Evolutionary conservation across 2,888 invertebrate species (phyloP).

Genomic region (Teinopalpus imperialis): DNA sequence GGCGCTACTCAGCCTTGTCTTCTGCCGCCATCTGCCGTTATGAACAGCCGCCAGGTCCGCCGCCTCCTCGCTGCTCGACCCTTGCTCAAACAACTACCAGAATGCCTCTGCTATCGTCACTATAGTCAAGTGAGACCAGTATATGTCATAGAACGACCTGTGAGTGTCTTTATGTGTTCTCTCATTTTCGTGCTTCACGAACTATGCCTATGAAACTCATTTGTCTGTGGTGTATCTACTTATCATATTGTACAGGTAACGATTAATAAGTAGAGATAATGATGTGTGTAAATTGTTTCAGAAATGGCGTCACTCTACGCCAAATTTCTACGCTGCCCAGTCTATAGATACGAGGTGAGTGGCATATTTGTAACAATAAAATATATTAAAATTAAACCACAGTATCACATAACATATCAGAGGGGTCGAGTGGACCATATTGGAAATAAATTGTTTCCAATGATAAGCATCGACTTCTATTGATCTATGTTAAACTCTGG

Average conservation of each 20-base stretch:
- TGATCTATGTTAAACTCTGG: constrained; percentile 63
- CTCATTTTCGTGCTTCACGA: neutral
- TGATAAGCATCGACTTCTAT: constrained; percentile 63
- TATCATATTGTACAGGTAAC: no score
- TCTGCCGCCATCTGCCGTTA: constrained; percentile 40
- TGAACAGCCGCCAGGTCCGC: constrained; percentile 67
- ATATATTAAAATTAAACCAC: constrained; percentile 29
- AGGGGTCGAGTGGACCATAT: constrained; percentile 27
- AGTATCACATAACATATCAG: neutral
- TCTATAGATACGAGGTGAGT: constrained; percentile 71
- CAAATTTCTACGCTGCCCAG: constrained; percentile 71
- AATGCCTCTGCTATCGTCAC: constrained; percentile 51
- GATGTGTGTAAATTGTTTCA: constrained; percentile 60
- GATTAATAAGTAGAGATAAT: no score
- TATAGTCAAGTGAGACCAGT: constrained; percentile 77
- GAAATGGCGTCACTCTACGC: constrained; percentile 77
- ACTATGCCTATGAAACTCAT: constrained; percentile 1
- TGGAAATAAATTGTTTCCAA: constrained; percentile 61
- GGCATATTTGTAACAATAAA: constrained; percentile 9
- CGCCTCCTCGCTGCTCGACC: constrained; percentile 51
- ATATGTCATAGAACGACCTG: constrained; percentile 65
- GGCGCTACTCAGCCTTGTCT: constrained; percentile 49
- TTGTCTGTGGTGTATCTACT: constrained; percentile 2
- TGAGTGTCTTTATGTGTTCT: constrained; percentile 64
- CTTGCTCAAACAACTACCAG: constrained; percentile 40